Base-by-base conservation (phyloP, 2,888 invertebrate species). In the Alcis repandata region DNA sequence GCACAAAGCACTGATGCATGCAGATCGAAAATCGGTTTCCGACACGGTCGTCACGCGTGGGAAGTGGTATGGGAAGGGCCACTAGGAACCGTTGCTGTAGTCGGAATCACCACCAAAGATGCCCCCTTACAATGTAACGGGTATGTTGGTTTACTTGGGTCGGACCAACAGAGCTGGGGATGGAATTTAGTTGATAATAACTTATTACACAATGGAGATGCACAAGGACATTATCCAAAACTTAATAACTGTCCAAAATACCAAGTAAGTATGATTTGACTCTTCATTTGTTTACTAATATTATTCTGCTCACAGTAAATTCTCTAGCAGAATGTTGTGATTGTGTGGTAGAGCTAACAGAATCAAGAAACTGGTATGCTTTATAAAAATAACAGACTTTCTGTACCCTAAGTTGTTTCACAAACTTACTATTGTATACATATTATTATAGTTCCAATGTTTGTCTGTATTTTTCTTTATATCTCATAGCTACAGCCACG, bases 171-270 rank as follows among this genome's bases (percentile, higher is more conserved):
- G 87, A 99, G 98, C 82, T 99, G 99, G 99, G 99, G 99, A 13
- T 99, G 99, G 99, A 99, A 99, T 95, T 95, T 99, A 78, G 99
- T 99, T 56, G 99, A 99, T 92, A 99, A 99, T 94, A 96, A 98
- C 92, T 95, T 99, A 75, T 94, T 99, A 78, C 99, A 99, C 88
- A 98, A 99, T 94, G 99, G 99, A 59, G 97, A 98, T 90, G 97
- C 97, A 72, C 97, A 98, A 91, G 98, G 98, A 71, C 98, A 97
- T 85, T 99, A 98, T 94, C 99, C 99, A 45, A 92, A 97, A 69
- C 94, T 98, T 69, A 99, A 98, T 90, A 99, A 99, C 94, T 98
- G 98, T 75, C 98, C 99, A 57, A 99, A 98, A 94, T 99, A 99
- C 94, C 98, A 99, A 95, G 98, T 98, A 91, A 83, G 79, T 67